Evolutionary conservation across 2,113 vertebrate species (phyloP).

Genomic region (Myxocyprinus asiaticus): DNA sequence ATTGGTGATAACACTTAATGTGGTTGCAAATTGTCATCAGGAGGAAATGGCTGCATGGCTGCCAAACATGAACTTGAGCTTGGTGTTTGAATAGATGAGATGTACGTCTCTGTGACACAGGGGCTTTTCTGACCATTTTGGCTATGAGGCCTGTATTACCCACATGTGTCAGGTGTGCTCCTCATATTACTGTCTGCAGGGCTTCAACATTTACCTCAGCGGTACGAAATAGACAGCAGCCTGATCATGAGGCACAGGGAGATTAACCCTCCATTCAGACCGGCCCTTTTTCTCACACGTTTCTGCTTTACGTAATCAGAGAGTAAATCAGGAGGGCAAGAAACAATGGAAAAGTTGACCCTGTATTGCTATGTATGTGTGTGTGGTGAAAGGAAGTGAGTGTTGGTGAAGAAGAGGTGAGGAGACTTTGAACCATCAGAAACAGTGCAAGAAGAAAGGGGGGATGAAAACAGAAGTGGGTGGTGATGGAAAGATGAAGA

Average conservation of each 20-base stretch:
- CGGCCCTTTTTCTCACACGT: conserved; percentile 33
- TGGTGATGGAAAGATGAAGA: conserved; percentile 45
- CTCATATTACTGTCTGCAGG: conserved; percentile 48
- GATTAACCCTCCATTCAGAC: conserved; percentile 35
- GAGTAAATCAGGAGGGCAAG: conserved; percentile 21
- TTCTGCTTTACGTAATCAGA: conserved; percentile 36
- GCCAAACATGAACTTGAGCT: conserved; percentile 2
- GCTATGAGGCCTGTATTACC: conserved; percentile 15
- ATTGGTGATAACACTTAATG: conserved; percentile 46
- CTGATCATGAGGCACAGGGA: conserved; percentile 1
- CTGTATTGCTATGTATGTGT: background rate
- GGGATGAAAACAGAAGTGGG: conserved; percentile 53
- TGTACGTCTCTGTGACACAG: background rate
- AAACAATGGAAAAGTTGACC: conserved; percentile 27
- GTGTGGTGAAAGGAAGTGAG: conserved; percentile 30
- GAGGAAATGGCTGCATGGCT: conserved; percentile 38
- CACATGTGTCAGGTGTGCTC: conserved; percentile 30
- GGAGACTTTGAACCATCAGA: conserved; percentile 37
- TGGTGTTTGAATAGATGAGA: conserved; percentile 30
- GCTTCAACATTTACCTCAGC: conserved; percentile 25
- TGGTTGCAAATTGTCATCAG: too few species aligned
- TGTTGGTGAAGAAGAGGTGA: conserved; percentile 30
- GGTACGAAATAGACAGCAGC: conserved; percentile 17
- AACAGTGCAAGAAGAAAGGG: conserved; percentile 31
- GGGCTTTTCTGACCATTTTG: conserved; percentile 1